A percentile compares a stretch with the other conserved stretches of the same genome.
phyloP scores from a whole-genome alignment of 2,888 invertebrate genomes.

The Acrocyrtus sp. region DNA sequence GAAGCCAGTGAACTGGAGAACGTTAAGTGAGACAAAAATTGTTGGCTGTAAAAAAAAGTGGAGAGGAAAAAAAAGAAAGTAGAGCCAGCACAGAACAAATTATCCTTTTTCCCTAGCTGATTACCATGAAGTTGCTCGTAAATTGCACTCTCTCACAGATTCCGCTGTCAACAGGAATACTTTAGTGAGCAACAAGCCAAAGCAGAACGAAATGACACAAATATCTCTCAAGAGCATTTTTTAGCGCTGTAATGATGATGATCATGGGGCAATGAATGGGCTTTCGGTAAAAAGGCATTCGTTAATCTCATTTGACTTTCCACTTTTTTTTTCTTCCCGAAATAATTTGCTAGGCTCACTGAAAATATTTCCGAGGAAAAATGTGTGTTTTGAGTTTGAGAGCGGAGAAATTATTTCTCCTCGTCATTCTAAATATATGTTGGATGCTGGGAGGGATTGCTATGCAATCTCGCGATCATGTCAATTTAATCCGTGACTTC shows the following conservation, averaged over 20 bases:
- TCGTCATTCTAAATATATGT: not conserved
- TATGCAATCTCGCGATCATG: slow-evolving; percentile 13
- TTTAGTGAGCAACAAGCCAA: slow-evolving; percentile 42
- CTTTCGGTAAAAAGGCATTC: slow-evolving; percentile 22
- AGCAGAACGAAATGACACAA: slow-evolving; percentile 37
- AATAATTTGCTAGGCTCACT: too few relatives aligned
- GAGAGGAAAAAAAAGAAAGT: slow-evolving; percentile 1
- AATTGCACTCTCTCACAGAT: slow-evolving; percentile 42
- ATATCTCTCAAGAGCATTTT: slow-evolving; percentile 7
- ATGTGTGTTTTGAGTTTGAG: too few relatives aligned
- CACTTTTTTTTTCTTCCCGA: slow-evolving; percentile 7
- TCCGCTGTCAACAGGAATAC: slow-evolving; percentile 45
- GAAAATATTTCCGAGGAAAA: too few relatives aligned
- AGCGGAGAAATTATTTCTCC: not conserved
- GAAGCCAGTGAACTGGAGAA: slow-evolving; percentile 31
- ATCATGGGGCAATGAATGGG: slow-evolving; percentile 36
- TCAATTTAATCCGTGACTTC: slow-evolving; percentile 11
- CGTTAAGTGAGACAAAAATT: too few relatives aligned
- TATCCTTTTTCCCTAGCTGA: slow-evolving; percentile 29
- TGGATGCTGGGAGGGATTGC: too few relatives aligned
- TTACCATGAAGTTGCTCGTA: slow-evolving; percentile 41
- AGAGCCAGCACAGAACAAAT: slow-evolving; percentile 7
- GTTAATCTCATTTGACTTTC: slow-evolving; percentile 39
- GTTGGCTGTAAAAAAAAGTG: too few relatives aligned
- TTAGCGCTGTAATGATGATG: slow-evolving; percentile 14